Conservation (phyloP, 2,797 vertebrate species). For the Pseudochirops corinnae region DNA sequence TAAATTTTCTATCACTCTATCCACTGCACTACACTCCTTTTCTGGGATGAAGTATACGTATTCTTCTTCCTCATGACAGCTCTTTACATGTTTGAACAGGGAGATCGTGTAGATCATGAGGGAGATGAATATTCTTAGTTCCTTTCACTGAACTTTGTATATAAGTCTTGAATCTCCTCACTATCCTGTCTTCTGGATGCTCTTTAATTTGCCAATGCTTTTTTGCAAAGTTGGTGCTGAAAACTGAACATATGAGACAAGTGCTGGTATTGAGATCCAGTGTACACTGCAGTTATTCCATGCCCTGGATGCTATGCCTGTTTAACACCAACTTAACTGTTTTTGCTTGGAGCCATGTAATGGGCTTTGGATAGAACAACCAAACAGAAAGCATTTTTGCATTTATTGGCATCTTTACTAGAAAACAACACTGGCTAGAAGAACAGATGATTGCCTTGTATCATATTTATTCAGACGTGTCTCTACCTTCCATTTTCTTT, state of each 20-base stretch:
- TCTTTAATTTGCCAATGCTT: background rate
- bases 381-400: background rate
- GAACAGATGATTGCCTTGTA: constrained; percentile 47
- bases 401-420: background rate
- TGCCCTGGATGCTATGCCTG: background rate
- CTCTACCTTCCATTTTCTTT: constrained; percentile 48
- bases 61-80: background rate
- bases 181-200: background rate
- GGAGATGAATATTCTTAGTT: background rate
- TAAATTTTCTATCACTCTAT: background rate
- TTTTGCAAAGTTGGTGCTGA: background rate
- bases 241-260: background rate
- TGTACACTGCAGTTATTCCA: background rate
- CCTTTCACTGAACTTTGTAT: background rate
- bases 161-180: background rate
- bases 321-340: background rate
- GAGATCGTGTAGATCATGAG: background rate
- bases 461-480: constrained; percentile 50
- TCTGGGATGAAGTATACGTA: background rate
- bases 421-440: constrained; percentile 51
- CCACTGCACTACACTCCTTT: background rate
- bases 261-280: background rate
- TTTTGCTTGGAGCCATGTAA: background rate
- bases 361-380: background rate
- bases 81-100: background rate